A percentile compares a stretch with the other conserved stretches of the same genome.
These are phyloP conservation scores for Macroglossus sobrinus DNA, from an alignment of 2,113 vertebrate genomes.

Conservation along the genomic window DNA sequence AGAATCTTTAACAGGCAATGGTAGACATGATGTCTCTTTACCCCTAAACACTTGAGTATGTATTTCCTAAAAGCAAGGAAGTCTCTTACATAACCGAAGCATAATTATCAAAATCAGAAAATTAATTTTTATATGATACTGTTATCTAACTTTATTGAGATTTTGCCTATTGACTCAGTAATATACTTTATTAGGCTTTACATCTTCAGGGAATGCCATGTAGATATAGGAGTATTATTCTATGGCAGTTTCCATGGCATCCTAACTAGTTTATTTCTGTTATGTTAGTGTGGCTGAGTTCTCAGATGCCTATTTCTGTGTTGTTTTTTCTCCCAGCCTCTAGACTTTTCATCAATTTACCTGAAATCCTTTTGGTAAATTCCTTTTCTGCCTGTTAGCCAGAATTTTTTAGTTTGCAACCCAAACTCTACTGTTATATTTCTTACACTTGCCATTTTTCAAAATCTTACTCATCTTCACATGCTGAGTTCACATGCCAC, in stretches of 20 bases:
- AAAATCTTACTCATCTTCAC: neutral
- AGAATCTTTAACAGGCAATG: neutral
- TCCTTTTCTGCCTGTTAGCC: neutral
- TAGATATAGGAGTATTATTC: neutral
- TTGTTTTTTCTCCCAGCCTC: neutral
- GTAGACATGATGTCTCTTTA: neutral
- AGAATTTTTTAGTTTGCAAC: neutral
- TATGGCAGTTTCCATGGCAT: neutral
- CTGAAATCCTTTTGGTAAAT: neutral
- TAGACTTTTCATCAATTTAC: neutral
- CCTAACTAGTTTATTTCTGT: neutral
- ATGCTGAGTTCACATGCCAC: neutral
- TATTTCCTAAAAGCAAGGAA: neutral
- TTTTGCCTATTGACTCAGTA: neutral
- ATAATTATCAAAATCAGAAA: neutral
- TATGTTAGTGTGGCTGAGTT: neutral
- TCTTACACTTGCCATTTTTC: neutral
- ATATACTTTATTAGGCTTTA: neutral
- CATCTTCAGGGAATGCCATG: neutral
- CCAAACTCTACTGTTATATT: neutral
- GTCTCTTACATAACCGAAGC: neutral
- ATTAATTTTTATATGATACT: neutral
- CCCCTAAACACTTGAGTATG: neutral
- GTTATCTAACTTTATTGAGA: neutral
- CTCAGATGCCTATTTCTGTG: neutral